These are phyloP conservation scores for Parazoanthus swiftii DNA, from an alignment of 92 coral and sea anemone genomes.

Conservation along the genomic window DNA sequence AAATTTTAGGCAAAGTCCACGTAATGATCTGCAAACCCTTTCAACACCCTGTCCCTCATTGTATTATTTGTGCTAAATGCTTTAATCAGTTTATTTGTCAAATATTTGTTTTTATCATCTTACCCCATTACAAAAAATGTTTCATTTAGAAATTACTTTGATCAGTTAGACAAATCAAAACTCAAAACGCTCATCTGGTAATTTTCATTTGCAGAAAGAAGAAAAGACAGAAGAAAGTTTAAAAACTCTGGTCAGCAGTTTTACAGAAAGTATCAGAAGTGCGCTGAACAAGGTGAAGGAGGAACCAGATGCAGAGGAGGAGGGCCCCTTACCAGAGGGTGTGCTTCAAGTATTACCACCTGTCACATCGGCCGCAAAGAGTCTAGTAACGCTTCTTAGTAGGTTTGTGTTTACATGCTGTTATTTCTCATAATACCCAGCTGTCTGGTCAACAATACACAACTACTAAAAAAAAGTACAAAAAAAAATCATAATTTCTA, in stretches of 20 bases:
- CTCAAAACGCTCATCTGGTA: not conserved
- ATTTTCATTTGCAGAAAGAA: slow-evolving; percentile 10
- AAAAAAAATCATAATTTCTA: too few species aligned
- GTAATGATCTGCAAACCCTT: too few species aligned
- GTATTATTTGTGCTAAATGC: too few species aligned
- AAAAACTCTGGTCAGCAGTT: slow-evolving; percentile 24
- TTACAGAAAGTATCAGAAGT: slow-evolving; percentile 21
- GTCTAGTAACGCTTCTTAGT: slow-evolving; percentile 21
- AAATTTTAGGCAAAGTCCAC: too few species aligned
- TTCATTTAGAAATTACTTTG: too few species aligned
- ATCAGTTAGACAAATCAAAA: too few species aligned
- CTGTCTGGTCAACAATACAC: not conserved
- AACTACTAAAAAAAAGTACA: too few species aligned
- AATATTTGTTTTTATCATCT: too few species aligned
- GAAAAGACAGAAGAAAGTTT: slow-evolving; percentile 35
- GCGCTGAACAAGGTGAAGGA: not conserved
- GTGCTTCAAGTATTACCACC: slow-evolving; percentile 30
- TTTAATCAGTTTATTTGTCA: too few species aligned
- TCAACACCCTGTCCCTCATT: too few species aligned
- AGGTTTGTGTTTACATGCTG: not conserved
- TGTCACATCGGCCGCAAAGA: slow-evolving; percentile 6
- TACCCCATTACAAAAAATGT: too few species aligned
- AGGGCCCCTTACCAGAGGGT: slow-evolving; percentile 13
- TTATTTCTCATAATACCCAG: not conserved
- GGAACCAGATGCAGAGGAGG: not conserved